Base-by-base conservation (phyloP, 2,888 invertebrate genomes). In the Aplocera efformata region DNA sequence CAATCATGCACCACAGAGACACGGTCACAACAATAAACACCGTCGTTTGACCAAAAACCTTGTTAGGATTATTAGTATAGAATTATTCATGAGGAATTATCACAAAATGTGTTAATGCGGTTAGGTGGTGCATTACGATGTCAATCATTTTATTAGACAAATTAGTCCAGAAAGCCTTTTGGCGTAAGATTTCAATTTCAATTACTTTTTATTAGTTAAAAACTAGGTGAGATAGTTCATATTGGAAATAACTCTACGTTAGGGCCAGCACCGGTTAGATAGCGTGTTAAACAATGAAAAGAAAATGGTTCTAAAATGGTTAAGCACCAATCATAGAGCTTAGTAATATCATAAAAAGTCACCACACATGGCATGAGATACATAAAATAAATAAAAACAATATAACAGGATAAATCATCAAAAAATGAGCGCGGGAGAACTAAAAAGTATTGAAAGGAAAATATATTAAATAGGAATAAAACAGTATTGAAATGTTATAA, bases 391-490 rank as follows among this genome's bases (percentile, higher is more conserved):
- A 27, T 22, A 28, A 7, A 9, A 21, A 7, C 3, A 22, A 32
- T 4, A 5, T 20, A 20, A 20, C 6, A 33, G 33, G 9, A 29
- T 8, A 25, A 30, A 33, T 38, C 33, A 26, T 34, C 29, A 10
- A 23, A 23, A 38, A 42, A 43, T 43, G 38, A 43, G 43, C 43
- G 37, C 29, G 29, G 33, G 29, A 33, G 28, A 26, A 27, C 27
- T 35, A 21, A 20, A 20, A 20, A 5, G 6, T 20, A 5, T 5
- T 6, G 6, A 20, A 20, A 4, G 6, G 6, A 20, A 20, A 20
- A 5, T 20, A 20, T 20, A n/a, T n/a, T n/a, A n/a, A n/a, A n/a
- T n/a, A n/a, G n/a, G n/a, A n/a, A n/a, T n/a, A n/a, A n/a, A n/a
- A n/a, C n/a, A n/a, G n/a, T n/a, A n/a, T n/a, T n/a, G n/a, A n/a